A percentile compares a stretch with the other conserved stretches of the same genome.
Evolutionary conservation across 2,888 invertebrate species (phyloP).

Genomic region (Microchrysa polita): DNA sequence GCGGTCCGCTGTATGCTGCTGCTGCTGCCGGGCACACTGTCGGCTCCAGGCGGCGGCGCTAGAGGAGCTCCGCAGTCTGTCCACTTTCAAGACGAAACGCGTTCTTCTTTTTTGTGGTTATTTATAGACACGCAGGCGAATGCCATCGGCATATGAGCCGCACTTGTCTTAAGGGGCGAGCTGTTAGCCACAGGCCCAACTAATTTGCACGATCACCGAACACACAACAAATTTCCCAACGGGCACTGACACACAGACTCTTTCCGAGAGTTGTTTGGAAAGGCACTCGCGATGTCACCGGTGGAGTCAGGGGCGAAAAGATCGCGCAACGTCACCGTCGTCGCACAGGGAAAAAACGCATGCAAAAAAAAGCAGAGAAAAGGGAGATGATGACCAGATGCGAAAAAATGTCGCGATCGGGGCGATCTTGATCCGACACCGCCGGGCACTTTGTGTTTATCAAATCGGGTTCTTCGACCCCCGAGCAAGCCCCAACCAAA

Average conservation of each 20-base stretch:
- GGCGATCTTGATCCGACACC: not conserved
- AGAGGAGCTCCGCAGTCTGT: slow-evolving; percentile 11
- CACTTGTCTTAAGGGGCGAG: slow-evolving; percentile 8
- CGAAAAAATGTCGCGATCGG: slow-evolving; percentile 3
- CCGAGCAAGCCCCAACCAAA: not conserved
- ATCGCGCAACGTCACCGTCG: not conserved
- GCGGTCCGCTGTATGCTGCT: not conserved
- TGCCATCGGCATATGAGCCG: slow-evolving; percentile 24
- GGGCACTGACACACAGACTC: not conserved
- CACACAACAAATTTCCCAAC: no score
- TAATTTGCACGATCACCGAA: not conserved
- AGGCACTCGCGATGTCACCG: not conserved
- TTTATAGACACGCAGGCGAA: slow-evolving; percentile 29
- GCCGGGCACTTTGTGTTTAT: not conserved
- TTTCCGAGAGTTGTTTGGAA: not conserved
- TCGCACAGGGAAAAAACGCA: no score
- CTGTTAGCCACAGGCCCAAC: no score
- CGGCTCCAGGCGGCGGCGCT: slow-evolving; percentile 10
- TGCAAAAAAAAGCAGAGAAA: no score
- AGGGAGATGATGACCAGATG: not conserved
- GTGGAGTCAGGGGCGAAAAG: not conserved
- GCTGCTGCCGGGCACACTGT: not conserved
- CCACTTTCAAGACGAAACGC: slow-evolving; percentile 13
- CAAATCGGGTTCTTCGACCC: no score
- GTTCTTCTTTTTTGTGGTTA: slow-evolving; percentile 25